Evolutionary conservation across 2,888 invertebrate genomes (phyloP).

Genomic region (Athetis lepigone): DNA sequence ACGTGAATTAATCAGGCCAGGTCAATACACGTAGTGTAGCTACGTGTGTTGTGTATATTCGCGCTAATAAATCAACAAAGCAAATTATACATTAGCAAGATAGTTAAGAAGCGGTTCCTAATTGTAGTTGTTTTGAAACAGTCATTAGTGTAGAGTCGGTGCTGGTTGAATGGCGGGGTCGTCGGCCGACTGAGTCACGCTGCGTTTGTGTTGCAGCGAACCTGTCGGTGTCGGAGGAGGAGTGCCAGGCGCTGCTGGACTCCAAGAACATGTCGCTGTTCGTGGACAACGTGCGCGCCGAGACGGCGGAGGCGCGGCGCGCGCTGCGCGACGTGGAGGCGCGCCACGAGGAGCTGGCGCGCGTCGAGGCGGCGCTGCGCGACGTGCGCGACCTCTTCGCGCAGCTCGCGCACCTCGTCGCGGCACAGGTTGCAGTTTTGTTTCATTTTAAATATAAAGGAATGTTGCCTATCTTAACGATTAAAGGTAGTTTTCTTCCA

Average conservation of each 20-base stretch:
- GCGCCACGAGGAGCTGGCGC: conserved; percentile 95
- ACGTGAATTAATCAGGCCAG: neutral
- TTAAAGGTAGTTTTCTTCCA: too few species aligned
- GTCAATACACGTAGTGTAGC: conserved; percentile 7
- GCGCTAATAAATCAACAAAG: conserved; percentile 7
- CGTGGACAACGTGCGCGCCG: conserved; percentile 92
- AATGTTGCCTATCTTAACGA: too few species aligned
- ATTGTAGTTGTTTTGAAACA: conserved; percentile 44
- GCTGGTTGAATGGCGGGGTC: conserved; percentile 45
- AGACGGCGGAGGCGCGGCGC: conserved; percentile 94
- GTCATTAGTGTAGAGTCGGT: conserved; percentile 24
- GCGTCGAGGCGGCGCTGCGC: conserved; percentile 94
- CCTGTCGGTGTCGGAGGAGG: conserved; percentile 84
- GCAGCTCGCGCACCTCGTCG: conserved; percentile 95
- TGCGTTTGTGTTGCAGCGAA: conserved; percentile 77
- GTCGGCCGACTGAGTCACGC: conserved; percentile 29
- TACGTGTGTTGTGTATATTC: too few species aligned
- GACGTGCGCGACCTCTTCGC: conserved; percentile 96
- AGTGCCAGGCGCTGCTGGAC: conserved; percentile 85
- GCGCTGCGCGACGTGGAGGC: conserved; percentile 95
- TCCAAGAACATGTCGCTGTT: conserved; percentile 83
- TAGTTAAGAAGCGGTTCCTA: conserved; percentile 32
- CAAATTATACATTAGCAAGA: conserved; percentile 11
- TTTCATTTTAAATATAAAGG: too few species aligned
- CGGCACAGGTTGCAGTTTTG: conserved; percentile 92